Percentiles rank a stretch among this genome's conserved stretches.
Conservation (phyloP, 37 sponge, comb jelly and placozoan species). For the Mnemiopsis leidyi region DNA sequence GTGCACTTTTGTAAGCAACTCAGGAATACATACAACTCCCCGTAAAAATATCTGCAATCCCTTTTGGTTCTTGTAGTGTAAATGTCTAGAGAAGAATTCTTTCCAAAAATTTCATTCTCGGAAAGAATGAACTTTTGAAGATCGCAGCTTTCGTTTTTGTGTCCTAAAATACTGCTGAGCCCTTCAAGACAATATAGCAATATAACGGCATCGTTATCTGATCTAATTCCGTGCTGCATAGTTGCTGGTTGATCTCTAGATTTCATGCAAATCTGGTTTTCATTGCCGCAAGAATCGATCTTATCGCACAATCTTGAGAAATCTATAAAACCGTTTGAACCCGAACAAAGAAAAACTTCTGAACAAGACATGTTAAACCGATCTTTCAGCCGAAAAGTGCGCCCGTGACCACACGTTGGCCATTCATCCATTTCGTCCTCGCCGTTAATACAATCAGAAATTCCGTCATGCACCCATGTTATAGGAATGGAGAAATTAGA, state of each 20-base stretch:
- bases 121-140: background rate
- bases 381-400: background rate
- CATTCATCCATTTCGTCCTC: background rate
- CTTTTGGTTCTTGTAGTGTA: background rate
- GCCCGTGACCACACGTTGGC: background rate
- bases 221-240: background rate
- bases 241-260: background rate
- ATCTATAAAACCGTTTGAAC: background rate
- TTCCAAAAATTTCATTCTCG: background rate
- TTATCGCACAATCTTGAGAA: background rate
- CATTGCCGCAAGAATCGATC: background rate
- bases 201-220: background rate
- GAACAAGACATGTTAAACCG: background rate
- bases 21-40: background rate
- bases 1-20: background rate
- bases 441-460: background rate
- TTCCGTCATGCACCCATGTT: background rate
- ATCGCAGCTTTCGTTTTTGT: background rate
- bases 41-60: background rate
- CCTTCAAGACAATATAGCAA: background rate
- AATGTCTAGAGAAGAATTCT: background rate
- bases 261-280: background rate
- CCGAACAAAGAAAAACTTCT: background rate
- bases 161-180: background rate
- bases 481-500: background rate